These are phyloP conservation scores for Drosophila pseudoobscura DNA, from an alignment of 1,140 invertebrate species.

Conservation along the genomic window DNA sequence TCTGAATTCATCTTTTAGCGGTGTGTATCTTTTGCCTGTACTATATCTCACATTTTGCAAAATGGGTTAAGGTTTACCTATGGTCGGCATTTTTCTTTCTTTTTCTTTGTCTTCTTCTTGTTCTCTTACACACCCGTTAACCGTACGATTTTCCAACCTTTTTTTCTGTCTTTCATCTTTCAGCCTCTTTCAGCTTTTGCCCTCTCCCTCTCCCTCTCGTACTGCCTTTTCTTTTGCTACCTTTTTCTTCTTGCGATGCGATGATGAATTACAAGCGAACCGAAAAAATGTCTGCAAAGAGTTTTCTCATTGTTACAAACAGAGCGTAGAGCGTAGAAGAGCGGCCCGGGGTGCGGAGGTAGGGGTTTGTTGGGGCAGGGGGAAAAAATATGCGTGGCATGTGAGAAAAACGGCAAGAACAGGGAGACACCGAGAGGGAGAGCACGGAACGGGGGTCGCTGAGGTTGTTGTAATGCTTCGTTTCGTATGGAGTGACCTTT, in stretches of 20 bases:
- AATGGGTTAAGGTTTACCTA: slow-evolving; percentile 65
- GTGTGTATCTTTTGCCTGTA: slow-evolving; percentile 14
- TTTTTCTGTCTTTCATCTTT: too few species aligned
- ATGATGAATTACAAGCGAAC: slow-evolving; percentile 66
- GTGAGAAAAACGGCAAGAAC: slow-evolving; percentile 69
- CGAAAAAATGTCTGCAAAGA: slow-evolving; percentile 51
- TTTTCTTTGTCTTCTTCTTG: not conserved
- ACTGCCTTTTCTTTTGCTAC: slow-evolving; percentile 37
- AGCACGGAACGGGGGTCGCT: slow-evolving; percentile 27
- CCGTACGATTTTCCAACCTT: slow-evolving; percentile 26
- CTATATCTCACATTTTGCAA: slow-evolving; percentile 3
- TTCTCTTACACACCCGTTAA: slow-evolving; percentile 16
- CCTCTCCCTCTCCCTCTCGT: not conserved
- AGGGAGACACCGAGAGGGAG: slow-evolving; percentile 20
- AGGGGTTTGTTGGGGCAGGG: slow-evolving; percentile 2
- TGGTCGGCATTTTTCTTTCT: slow-evolving; percentile 41
- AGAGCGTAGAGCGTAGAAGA: slow-evolving; percentile 16
- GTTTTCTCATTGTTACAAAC: slow-evolving; percentile 47
- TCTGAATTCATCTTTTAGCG: slow-evolving; percentile 7
- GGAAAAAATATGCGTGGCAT: slow-evolving; percentile 68
- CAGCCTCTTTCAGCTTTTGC: too few species aligned
- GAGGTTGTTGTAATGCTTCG: slow-evolving; percentile 59
- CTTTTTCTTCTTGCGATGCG: slow-evolving; percentile 38
- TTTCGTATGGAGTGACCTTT: slow-evolving; percentile 61
- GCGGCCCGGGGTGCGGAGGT: not conserved